Percentiles rank a stretch among this genome's conserved stretches.
phyloP scores from a whole-genome alignment of 2,888 invertebrate genomes.

The Lobophora halterata region DNA sequence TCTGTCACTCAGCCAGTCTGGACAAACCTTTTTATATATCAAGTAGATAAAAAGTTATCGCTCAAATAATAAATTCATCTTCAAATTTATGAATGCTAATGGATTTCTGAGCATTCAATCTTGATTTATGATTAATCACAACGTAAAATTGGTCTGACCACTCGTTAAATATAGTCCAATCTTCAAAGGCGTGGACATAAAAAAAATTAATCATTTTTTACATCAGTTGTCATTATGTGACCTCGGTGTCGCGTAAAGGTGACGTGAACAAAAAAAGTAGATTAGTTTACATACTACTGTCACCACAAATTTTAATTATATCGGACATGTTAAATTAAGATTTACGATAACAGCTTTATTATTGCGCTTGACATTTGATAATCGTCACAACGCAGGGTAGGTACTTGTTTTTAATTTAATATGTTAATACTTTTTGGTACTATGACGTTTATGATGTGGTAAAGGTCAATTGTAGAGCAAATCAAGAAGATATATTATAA shows the following conservation, averaged over 20 bases:
- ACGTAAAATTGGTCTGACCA: conserved; percentile 3
- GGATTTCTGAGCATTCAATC: not conserved
- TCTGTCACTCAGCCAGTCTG: too few relatives aligned
- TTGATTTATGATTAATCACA: conserved; percentile 14
- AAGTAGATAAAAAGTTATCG: too few relatives aligned
- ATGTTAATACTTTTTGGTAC: not conserved
- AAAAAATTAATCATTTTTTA: conserved; percentile 21
- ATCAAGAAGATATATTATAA: too few relatives aligned
- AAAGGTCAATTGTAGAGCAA: too few relatives aligned
- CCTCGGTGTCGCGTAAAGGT: conserved; percentile 60
- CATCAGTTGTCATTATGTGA: conserved; percentile 33
- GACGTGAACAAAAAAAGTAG: conserved; percentile 46
- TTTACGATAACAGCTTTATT: conserved; percentile 24
- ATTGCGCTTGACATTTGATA: conserved; percentile 28
- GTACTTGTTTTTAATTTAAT: not conserved
- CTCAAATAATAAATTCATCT: too few relatives aligned
- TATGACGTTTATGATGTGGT: too few relatives aligned
- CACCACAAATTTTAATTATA: conserved; percentile 31
- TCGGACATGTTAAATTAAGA: conserved; percentile 22
- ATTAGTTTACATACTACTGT: conserved; percentile 41
- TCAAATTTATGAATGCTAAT: too few relatives aligned
- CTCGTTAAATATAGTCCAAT: conserved; percentile 15
- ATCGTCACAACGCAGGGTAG: conserved; percentile 12
- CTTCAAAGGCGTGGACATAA: conserved; percentile 16
- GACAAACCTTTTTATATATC: too few relatives aligned